A percentile compares a stretch with the other conserved stretches of the same genome.
phyloP scores from a whole-genome alignment of 2,113 vertebrate species.

The Apistogramma diplotaenia region DNA sequence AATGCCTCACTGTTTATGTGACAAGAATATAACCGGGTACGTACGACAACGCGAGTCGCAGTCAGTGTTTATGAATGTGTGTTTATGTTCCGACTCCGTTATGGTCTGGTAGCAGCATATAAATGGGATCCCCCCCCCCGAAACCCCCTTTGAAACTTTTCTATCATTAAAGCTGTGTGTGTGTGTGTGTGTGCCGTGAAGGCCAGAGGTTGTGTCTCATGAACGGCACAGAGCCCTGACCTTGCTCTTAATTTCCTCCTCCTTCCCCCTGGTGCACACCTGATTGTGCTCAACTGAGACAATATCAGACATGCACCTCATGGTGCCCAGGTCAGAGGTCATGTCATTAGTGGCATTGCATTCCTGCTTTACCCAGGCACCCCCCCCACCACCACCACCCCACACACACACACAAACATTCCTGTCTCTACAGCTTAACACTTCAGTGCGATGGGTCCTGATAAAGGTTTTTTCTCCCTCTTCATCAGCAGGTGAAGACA shows the following conservation, averaged over 20 bases:
- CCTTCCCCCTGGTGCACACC: background rate
- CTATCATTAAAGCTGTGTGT: background rate
- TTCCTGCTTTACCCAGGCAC: slow-evolving; percentile 14
- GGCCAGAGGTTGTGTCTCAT: background rate
- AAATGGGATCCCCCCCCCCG: background rate
- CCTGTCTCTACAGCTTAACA: slow-evolving; percentile 36
- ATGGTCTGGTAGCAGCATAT: slow-evolving; percentile 18
- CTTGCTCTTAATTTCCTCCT: background rate
- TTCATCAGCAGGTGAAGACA: slow-evolving; percentile 43
- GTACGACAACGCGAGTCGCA: background rate
- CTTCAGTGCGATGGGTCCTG: background rate
- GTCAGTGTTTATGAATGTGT: slow-evolving; percentile 18
- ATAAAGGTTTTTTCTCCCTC: slow-evolving; percentile 22
- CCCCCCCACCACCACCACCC: background rate
- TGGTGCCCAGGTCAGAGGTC: slow-evolving; percentile 31
- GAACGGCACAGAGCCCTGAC: slow-evolving; percentile 21
- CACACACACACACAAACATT: background rate
- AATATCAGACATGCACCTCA: slow-evolving; percentile 21
- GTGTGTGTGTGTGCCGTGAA: background rate
- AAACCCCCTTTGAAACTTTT: background rate
- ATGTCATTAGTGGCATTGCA: slow-evolving; percentile 47
- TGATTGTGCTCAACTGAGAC: slow-evolving; percentile 13
- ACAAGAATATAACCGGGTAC: slow-evolving; percentile 37
- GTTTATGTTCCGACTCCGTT: slow-evolving; percentile 43
- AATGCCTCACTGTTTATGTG: slow-evolving; percentile 58